Evolutionary conservation across 1,140 invertebrate species (phyloP).

Genomic region (Brachionus paranguensis): DNA sequence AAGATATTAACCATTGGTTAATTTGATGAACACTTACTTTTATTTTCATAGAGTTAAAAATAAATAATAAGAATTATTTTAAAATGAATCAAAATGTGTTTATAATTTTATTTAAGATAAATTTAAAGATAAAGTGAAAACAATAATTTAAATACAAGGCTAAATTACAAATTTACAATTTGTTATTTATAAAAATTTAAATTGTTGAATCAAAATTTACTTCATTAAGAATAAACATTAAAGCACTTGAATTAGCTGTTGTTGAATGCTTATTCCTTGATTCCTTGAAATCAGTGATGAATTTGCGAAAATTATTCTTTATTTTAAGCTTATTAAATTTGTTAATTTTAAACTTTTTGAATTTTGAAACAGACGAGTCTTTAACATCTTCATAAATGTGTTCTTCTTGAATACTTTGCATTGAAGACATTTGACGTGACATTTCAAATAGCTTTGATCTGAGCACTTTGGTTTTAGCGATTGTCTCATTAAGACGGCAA

Average conservation of each 20-base stretch:
- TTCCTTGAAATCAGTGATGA: not conserved
- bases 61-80: too few species aligned
- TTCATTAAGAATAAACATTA: not conserved
- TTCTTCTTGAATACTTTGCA: not conserved
- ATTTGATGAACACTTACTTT: too few species aligned
- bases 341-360: not conserved
- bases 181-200: not conserved
- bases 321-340: not conserved
- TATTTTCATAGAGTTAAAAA: too few species aligned
- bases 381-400: not conserved
- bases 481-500: not conserved
- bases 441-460: not conserved
- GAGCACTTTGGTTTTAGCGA: not conserved
- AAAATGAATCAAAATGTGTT: too few species aligned
- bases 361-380: not conserved
- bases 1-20: too few species aligned
- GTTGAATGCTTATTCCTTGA: not conserved
- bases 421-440: not conserved
- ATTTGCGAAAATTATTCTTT: not conserved
- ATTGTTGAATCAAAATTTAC: slow-evolving; percentile 13
- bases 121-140: too few species aligned
- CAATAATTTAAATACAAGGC: not conserved
- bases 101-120: too few species aligned
- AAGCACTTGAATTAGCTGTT: not conserved
- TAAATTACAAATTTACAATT: not conserved